Base-by-base conservation (phyloP, 2,888 invertebrate genomes). In the Eulithis prunata region DNA sequence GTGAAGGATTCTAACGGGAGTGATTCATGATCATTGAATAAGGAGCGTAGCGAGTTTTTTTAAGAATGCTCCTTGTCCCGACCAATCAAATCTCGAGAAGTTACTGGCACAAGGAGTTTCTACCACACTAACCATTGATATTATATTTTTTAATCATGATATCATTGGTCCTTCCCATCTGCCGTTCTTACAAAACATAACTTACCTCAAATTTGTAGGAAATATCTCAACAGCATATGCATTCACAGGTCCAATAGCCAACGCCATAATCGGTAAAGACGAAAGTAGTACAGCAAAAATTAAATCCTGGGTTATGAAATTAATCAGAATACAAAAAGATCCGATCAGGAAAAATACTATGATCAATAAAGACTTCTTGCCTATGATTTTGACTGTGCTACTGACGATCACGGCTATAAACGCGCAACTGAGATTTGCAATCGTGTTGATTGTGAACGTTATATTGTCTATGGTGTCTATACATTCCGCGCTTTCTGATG, bases 151-250 rank as follows among this genome's bases (percentile, higher is more conserved):
- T 32, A 0, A 32, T 32, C 32, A 32, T 32, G 32, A 32, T 32
- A 32, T 4, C 6, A 32, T 32, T 32, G 3, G n/a, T n/a, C 4
- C 32, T 32, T 5, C 32, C 32, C 6, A 32, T 21, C 21, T 21
- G 21, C 21, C 21, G 32, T 32, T 32, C 32, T 32, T 32, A 32
- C 32, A 32, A 32, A 41, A 41, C 6, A 41, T 13, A 1, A 14
- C 54, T 77, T 72, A 93, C 93, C 93, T 90, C 55, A 92, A 82
- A 76, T 90, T 75, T 2, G 93, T 93, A 0, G 93, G 93, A 57
- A 93, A 93, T 62, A 92, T 86, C 70, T 89, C 88, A 5, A 93
- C 90, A 52, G 89, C 83, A 71, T 82, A 93, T 0, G 93, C 91
- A 68, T 92, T 93, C 0, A 92, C 79, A 0, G 93, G 90, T 1